Base-by-base conservation (phyloP, 2,888 invertebrate species). In the Cryptus viduatorius region DNA sequence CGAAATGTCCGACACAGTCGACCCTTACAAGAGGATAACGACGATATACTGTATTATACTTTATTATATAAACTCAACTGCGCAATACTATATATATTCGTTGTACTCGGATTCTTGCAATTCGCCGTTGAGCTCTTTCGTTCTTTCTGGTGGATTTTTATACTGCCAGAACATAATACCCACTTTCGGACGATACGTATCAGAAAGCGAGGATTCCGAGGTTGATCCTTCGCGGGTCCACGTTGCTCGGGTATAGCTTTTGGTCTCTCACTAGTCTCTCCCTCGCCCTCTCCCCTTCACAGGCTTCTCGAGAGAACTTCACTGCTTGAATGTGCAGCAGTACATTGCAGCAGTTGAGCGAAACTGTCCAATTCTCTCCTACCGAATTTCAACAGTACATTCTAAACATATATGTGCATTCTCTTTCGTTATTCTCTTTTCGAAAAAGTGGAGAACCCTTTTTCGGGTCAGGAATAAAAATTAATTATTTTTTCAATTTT, bases 111-210 rank as follows among this genome's bases (percentile, higher is more conserved):
- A 56, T 75, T 42, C 12, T 19, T 19, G 56, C 50, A 61, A 64
- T 75, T 61, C 69, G 68, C 42, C 69, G 50, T 69, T 59, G 68
- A 80, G 68, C 75, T 79, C 37, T 79, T 48, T 71, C 77, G 48
- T 46, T 65, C 61, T 75, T 44, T 65, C 50, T 24, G 44, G 76
- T 68, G 72, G 76, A 76, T 73, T 83, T 83, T 77, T 79, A 56
- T 73, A 85, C 83, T 16, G 50, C 46, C 69, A 31, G 64, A 73
- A 79, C 71, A 46, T 85, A 85, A 85, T 85, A 83, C 85, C 85
- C 85, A 85, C 85, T 85, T 85, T 83, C 79, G 79, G 79, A 85
- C 72, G 85, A 82, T 83, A 80, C 76, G 82, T 79, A 82, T 82
- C 79, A 79, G 61, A 79, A 75, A 46, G 77, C 68, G 77, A 77